phyloP scores from a whole-genome alignment of 2,797 vertebrate genomes.

The Gorsachius magnificus region DNA sequence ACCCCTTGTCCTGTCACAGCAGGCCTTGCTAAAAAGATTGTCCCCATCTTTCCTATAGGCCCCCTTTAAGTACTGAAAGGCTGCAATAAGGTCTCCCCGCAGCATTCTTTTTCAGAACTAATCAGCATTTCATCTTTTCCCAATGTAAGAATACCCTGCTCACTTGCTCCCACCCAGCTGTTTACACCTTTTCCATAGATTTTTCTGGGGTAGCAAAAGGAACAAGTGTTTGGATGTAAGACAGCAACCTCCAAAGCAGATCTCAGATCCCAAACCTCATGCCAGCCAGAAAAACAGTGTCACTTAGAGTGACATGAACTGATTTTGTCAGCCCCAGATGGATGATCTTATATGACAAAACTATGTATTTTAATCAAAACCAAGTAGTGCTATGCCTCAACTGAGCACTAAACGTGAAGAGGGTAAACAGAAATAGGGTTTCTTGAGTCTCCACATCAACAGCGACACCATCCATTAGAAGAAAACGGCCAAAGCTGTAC shows the following conservation, averaged over 20 bases:
- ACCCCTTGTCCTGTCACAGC: too few relatives aligned
- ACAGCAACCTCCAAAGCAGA: neutral
- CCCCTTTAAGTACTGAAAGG: too few relatives aligned
- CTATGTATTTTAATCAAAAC: neutral
- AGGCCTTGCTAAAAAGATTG: too few relatives aligned
- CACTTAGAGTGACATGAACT: neutral
- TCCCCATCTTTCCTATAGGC: too few relatives aligned
- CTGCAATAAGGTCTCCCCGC: too few relatives aligned
- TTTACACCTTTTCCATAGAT: neutral
- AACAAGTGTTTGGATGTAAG: neutral
- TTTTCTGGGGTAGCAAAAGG: neutral
- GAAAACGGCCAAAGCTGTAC: neutral
- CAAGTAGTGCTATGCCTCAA: neutral
- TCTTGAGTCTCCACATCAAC: neutral
- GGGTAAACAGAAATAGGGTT: neutral
- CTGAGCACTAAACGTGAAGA: neutral
- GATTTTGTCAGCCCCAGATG: neutral
- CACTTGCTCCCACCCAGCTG: neutral
- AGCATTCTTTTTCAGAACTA: neutral
- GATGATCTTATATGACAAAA: fast-evolving
- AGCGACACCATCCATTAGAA: neutral
- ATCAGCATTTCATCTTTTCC: neutral
- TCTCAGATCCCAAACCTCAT: neutral
- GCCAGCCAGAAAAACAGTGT: neutral
- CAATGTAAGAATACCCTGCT: neutral